These are phyloP conservation scores for Gisinianus flammeolus DNA, from an alignment of 2,888 invertebrate species.

Conservation along the genomic window DNA sequence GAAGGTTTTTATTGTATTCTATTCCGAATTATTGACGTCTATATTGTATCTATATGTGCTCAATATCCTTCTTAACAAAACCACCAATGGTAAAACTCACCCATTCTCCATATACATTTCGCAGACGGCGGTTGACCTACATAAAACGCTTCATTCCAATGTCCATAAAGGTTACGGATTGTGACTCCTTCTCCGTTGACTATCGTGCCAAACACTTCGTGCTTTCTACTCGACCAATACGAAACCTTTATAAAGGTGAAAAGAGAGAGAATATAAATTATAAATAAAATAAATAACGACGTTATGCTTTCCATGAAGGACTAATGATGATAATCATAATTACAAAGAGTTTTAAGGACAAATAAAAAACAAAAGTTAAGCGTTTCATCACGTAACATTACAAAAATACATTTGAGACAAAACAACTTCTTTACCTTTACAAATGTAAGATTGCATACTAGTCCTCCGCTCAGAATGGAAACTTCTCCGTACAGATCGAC, in stretches of 20 bases:
- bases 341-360: not conserved
- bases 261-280: not conserved
- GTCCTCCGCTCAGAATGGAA: slow-evolving; percentile 70
- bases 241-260: slow-evolving; percentile 68
- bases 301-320: too few relatives aligned
- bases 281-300: not conserved
- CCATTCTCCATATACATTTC: slow-evolving; percentile 78
- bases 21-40: too few relatives aligned
- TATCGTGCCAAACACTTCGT: slow-evolving; percentile 75
- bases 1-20: too few relatives aligned
- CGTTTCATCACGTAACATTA: not conserved
- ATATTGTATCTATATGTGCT: too few relatives aligned
- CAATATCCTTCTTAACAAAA: too few relatives aligned
- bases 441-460: slow-evolving; percentile 78
- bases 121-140: slow-evolving; percentile 76
- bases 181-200: slow-evolving; percentile 67
- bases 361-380: too few relatives aligned
- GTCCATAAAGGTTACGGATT: slow-evolving; percentile 72
- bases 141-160: slow-evolving; percentile 82
- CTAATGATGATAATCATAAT: not conserved
- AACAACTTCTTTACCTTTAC: slow-evolving; percentile 69
- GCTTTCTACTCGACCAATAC: slow-evolving; percentile 78
- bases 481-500: slow-evolving; percentile 87
- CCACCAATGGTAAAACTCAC: too few relatives aligned
- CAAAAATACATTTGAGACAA: not conserved